Conservation (phyloP, 2,113 vertebrate genomes). For the Nicator chloris region DNA sequence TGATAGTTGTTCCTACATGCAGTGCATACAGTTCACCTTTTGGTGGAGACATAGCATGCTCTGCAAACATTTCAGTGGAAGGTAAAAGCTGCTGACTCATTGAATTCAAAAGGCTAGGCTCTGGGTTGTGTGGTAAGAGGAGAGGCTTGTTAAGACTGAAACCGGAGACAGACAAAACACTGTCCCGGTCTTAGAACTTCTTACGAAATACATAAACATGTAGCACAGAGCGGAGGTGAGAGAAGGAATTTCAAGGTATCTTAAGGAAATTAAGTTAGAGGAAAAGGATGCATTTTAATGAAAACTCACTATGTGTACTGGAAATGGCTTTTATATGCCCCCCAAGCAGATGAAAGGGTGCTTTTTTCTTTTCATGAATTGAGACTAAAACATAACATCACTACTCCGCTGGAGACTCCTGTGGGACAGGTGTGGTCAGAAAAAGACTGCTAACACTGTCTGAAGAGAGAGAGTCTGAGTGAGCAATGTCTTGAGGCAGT, state of each 20-base stretch:
- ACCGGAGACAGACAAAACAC: conserved; percentile 23
- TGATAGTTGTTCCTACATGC: background rate
- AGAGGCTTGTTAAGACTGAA: conserved; percentile 2
- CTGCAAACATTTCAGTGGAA: background rate
- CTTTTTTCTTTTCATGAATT: conserved; percentile 17
- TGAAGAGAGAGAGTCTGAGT: background rate
- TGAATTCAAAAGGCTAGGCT: background rate
- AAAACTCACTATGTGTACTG: conserved; percentile 20
- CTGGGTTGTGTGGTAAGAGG: background rate
- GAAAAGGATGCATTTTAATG: conserved; percentile 48
- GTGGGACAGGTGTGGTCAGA: conserved; percentile 63
- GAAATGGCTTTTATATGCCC: background rate
- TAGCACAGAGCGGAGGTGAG: background rate
- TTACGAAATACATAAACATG: background rate
- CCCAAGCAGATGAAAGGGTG: conserved; percentile 39
- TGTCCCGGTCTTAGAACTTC: conserved; percentile 1
- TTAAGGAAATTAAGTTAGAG: conserved; percentile 43
- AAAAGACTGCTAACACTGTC: conserved; percentile 26
- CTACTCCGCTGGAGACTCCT: conserved; percentile 31
- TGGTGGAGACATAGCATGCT: conserved; percentile 31
- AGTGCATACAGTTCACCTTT: background rate
- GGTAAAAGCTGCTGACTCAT: conserved; percentile 30
- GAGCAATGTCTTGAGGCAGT: conserved; percentile 7
- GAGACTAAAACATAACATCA: conserved; percentile 62
- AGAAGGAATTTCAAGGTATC: background rate